phyloP scores from a whole-genome alignment of 2,113 vertebrate genomes.

The Steatornis caripensis region DNA sequence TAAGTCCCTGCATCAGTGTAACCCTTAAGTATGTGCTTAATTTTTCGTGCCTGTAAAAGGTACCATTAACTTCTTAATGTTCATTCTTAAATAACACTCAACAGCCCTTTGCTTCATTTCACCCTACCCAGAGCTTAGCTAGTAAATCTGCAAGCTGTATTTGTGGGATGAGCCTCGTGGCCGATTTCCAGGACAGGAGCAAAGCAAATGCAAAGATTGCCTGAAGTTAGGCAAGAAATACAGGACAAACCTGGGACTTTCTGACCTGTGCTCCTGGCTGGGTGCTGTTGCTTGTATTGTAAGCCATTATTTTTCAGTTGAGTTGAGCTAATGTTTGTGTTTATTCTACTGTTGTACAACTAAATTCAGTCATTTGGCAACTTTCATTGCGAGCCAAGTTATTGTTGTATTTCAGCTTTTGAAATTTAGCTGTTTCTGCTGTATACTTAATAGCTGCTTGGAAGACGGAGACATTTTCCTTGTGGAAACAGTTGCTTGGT shows the following conservation, averaged over 20 bases:
- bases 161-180: rapidly evolving
- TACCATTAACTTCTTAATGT: neutral
- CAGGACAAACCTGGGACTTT: neutral
- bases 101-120: neutral
- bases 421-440: conserved; percentile 12
- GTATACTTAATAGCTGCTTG: neutral
- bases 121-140: neutral
- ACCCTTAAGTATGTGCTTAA: neutral
- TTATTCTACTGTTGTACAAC: neutral
- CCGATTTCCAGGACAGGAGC: neutral
- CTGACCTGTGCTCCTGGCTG: neutral
- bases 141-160: neutral
- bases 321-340: conserved; percentile 27
- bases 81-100: neutral
- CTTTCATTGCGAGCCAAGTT: neutral
- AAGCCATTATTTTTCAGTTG: neutral
- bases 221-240: neutral
- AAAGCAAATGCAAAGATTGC: neutral
- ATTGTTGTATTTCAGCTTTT: conserved; percentile 31
- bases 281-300: neutral
- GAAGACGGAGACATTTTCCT: neutral
- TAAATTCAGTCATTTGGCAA: conserved; percentile 31
- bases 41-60: neutral
- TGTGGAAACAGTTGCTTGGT: conserved; percentile 14
- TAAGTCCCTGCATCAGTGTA: neutral